phyloP scores from a whole-genome alignment of 2,888 invertebrate genomes.

The Chydorus sphaericus region DNA sequence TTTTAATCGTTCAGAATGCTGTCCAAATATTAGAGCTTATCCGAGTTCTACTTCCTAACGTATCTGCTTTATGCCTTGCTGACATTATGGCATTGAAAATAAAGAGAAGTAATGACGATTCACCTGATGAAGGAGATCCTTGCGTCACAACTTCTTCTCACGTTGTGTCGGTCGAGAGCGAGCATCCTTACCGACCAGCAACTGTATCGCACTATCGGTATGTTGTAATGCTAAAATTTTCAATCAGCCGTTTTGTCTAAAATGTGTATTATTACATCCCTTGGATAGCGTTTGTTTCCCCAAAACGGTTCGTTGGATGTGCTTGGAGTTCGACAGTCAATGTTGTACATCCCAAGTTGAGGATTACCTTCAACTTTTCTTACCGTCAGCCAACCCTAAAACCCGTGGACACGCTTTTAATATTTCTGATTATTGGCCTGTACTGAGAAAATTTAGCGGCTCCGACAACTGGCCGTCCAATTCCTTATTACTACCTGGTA shows the following conservation, averaged over 20 bases:
- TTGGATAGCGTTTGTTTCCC: constrained; percentile 66
- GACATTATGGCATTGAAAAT: neutral
- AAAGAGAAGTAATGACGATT: neutral
- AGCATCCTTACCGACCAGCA: constrained; percentile 89
- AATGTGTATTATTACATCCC: constrained; percentile 2
- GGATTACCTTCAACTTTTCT: constrained; percentile 49
- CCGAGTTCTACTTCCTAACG: constrained; percentile 74
- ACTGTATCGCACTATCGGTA: constrained; percentile 69
- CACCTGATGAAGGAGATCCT: neutral
- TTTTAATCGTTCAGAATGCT: constrained; percentile 1
- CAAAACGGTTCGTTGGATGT: constrained; percentile 73
- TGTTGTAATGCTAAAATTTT: constrained; percentile 13
- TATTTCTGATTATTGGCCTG: constrained; percentile 32
- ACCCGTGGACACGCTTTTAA: neutral
- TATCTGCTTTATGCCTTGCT: constrained; percentile 46
- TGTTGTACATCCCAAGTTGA: constrained; percentile 88
- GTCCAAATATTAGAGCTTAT: constrained; percentile 63
- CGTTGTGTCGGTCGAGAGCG: constrained; percentile 86
- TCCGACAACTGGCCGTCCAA: constrained; percentile 73
- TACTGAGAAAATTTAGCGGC: constrained; percentile 31
- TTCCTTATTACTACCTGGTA: constrained; percentile 63
- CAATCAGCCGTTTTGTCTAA: neutral
- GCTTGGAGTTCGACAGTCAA: constrained; percentile 80
- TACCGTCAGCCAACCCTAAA: constrained; percentile 24
- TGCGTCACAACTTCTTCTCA: constrained; percentile 58